These are phyloP conservation scores for Caenorhabditis elegans DNA, from an alignment of 1,140 invertebrate genomes.

Conservation along the genomic window WBcel235 BX284604.4:3027001-3027500, in stretches of 20 bases:
- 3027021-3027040: too few species aligned
- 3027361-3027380: conserved; percentile 4
- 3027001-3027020: too few species aligned
- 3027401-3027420: conserved; percentile 2
- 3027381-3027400: background rate
- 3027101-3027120: too few species aligned
- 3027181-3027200: too few species aligned
- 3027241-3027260: background rate
- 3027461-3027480: conserved; percentile 47
- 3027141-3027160: too few species aligned
- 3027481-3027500: conserved; percentile 38
- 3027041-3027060: too few species aligned
- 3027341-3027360: background rate
- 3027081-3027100: too few species aligned
- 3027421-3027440: conserved; percentile 40
- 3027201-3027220: background rate
- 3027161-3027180: too few species aligned
- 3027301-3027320: background rate
- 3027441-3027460: conserved; percentile 40
- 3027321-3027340: background rate
- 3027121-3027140: too few species aligned
- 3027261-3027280: background rate
- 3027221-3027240: background rate
- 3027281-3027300: background rate
- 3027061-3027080: too few species aligned